Base-by-base conservation (phyloP, 1,140 invertebrate genomes). In the Platyura marginata region DNA sequence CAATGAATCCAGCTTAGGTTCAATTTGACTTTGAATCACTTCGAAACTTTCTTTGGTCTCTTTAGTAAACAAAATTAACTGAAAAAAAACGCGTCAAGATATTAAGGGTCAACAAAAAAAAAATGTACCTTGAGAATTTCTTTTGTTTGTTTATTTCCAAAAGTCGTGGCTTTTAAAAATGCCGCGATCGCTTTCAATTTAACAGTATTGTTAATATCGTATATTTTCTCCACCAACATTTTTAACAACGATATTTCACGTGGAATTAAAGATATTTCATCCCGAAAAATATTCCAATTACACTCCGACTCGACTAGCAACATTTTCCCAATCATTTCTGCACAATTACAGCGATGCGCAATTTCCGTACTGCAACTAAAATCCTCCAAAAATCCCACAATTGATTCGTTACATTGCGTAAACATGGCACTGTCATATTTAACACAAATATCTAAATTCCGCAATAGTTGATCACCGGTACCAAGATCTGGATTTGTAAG, bases 341-440 rank as follows among this genome's bases (percentile, higher is more conserved):
- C 44, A 3, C 53, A 45, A 1, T 56, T 44, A 13, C 50, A 41
- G 39, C 59, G 52, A 1, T 47, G 46, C 0, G 56, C 51, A 32
- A 58, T 56, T 18, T 60, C 57, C 3, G 58, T 53, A 22, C 41
- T 48, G 0, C 55, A 42, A 2, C 52, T 46, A 11, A 38, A 21
- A 5, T 55, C 42, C 4, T 51, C 42, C 5, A 61, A 40, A 18
- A 51, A 51, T 13, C 52, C 48, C 1, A 51, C 35, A n/a, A 55
- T 49, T 0, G 56, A 58, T 42, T 57, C 51, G 21, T 60, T 60
- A 32, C 58, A 61, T 18, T 56, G 58, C 13, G 51, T 49, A 38
- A 47, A 60, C 2, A 61, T 52, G 11, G 50, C 52, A 11, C 55
- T 48, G 48, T 61, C 58, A 35, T 61, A 61, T 47, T 61, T 58